Conservation (phyloP, 2,797 vertebrate species). For the Gymnothorax javanicus region DNA sequence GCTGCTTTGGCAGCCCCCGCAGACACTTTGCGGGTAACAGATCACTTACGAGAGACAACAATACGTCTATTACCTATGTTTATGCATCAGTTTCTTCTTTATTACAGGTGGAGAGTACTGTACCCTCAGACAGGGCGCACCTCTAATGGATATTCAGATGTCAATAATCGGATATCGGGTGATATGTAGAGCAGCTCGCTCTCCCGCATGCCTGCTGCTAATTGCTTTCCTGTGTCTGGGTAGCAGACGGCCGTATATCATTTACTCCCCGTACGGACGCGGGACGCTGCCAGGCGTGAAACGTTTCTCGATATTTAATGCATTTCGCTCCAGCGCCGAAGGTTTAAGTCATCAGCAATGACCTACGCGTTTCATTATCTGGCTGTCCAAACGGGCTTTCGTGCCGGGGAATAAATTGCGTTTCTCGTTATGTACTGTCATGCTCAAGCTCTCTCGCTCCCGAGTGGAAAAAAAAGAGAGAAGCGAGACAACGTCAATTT, state of each 20-base stretch:
- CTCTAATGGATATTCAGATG: conserved; percentile 69
- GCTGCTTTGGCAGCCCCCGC: background rate
- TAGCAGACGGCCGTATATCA: conserved; percentile 57
- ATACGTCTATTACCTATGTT: background rate
- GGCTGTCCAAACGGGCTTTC: conserved; percentile 87
- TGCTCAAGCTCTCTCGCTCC: conserved; percentile 49
- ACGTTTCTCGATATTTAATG: conserved; percentile 93
- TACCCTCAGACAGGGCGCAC: conserved; percentile 36
- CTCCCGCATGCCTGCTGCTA: conserved; percentile 62
- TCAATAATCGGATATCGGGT: conserved; percentile 73
- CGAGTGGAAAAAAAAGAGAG: conserved; percentile 51
- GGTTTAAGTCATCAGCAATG: conserved; percentile 97
- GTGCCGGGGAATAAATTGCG: conserved; percentile 98
- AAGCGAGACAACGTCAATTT: conserved; percentile 65
- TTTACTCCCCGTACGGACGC: conserved; percentile 70
- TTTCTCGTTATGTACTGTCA: conserved; percentile 91
- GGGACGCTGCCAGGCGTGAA: conserved; percentile 83
- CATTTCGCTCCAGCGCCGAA: conserved; percentile 89
- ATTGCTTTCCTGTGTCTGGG: conserved; percentile 70
- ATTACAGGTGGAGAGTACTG: conserved; percentile 41
- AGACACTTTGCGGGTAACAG: background rate
- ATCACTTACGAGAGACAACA: background rate
- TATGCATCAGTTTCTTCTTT: conserved; percentile 6
- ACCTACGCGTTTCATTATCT: conserved; percentile 99
- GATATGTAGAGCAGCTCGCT: conserved; percentile 60